These are phyloP conservation scores for Philopedon plagiatum DNA, from an alignment of 2,888 invertebrate genomes.

Conservation along the genomic window DNA sequence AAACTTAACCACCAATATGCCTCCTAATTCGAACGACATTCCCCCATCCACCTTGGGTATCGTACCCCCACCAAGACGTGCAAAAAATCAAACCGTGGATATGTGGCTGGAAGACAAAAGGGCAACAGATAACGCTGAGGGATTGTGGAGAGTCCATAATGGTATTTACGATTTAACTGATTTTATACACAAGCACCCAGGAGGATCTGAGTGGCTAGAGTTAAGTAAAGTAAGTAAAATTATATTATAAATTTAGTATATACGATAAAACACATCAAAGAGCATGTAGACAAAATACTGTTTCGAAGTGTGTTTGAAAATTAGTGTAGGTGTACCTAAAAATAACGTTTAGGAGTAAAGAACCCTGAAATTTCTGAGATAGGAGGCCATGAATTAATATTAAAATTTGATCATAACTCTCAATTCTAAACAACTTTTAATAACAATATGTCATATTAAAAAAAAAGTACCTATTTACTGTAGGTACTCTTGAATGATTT, in stretches of 20 bases:
- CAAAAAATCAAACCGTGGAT: conserved; percentile 51
- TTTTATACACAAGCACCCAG: conserved; percentile 88
- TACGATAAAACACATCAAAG: too few species aligned
- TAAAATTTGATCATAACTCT: too few species aligned
- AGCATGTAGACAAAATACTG: too few species aligned
- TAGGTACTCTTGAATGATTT: too few species aligned
- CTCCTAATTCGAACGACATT: conserved; percentile 46
- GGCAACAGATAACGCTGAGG: conserved; percentile 80
- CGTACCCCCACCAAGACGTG: conserved; percentile 52
- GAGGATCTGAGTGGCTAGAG: conserved; percentile 83
- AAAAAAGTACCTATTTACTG: too few species aligned
- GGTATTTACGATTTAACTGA: conserved; percentile 86
- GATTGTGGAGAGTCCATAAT: conserved; percentile 84
- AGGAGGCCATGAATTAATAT: too few species aligned
- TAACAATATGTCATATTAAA: too few species aligned
- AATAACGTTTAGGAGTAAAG: too few species aligned
- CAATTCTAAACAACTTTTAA: too few species aligned
- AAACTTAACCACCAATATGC: conserved; percentile 22
- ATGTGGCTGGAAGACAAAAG: conserved; percentile 77
- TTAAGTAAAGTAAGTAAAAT: conserved; percentile 74
- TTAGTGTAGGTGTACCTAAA: too few species aligned
- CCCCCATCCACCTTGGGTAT: conserved; percentile 58
- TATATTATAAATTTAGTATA: neutral
- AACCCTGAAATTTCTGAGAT: too few species aligned
- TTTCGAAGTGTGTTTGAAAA: too few species aligned